Conservation (phyloP, 1,140 invertebrate genomes). For the Drosophila melanica region DNA sequence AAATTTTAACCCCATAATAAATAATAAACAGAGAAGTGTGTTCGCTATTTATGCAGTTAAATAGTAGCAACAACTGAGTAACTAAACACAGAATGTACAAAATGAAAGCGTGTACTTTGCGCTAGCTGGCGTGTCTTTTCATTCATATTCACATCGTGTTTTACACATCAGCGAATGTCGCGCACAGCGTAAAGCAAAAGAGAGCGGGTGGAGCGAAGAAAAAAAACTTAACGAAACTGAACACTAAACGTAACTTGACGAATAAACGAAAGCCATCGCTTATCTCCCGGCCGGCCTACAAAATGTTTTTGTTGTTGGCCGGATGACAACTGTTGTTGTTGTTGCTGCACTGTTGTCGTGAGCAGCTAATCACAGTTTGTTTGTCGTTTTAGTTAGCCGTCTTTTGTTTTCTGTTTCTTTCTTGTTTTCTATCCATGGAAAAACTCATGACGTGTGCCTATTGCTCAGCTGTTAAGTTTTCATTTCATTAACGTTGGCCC, state of each 20-base stretch:
- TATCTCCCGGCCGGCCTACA: constrained; percentile 48
- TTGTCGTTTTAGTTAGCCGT: constrained; percentile 12
- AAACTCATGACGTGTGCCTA: constrained; percentile 67
- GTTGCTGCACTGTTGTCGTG: constrained; percentile 34
- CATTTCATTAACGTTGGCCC: constrained; percentile 57
- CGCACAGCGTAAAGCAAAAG: constrained; percentile 31
- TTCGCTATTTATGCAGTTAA: constrained; percentile 13
- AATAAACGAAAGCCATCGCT: constrained; percentile 25
- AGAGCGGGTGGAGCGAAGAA: background rate
- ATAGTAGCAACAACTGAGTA: constrained; percentile 32
- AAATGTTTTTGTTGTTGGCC: constrained; percentile 5
- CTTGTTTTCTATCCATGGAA: constrained; percentile 8
- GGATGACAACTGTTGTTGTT: background rate
- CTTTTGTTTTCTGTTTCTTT: constrained; percentile 1
- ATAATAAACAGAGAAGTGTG: constrained; percentile 9
- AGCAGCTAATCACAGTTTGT: constrained; percentile 36
- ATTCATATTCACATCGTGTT: constrained; percentile 75
- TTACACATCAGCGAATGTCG: constrained; percentile 54
- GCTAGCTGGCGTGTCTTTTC: constrained; percentile 71
- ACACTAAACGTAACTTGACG: background rate
- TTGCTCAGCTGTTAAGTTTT: constrained; percentile 31
- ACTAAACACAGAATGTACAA: constrained; percentile 33
- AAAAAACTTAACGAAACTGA: constrained; percentile 40
- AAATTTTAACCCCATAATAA: constrained; percentile 23
- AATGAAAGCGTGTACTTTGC: constrained; percentile 79